These are phyloP conservation scores for Phymatocera aterrima DNA, from an alignment of 2,888 invertebrate species.

Conservation along the genomic window DNA sequence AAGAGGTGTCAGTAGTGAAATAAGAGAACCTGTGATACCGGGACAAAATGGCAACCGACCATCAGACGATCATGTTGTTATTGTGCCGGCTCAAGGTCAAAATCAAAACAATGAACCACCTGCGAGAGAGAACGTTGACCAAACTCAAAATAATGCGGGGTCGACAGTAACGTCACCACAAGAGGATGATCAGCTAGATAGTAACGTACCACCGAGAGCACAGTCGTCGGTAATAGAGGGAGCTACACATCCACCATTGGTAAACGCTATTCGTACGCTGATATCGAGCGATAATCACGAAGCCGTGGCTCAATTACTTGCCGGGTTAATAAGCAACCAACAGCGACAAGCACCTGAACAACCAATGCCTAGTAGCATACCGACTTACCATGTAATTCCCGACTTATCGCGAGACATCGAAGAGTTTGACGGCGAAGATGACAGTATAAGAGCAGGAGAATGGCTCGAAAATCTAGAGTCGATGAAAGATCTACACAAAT, in stretches of 20 bases:
- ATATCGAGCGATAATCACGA: not conserved
- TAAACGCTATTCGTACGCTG: not conserved
- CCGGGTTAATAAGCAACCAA: not conserved
- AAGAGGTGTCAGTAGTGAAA: no score
- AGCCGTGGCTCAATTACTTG: not conserved
- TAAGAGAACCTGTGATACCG: no score
- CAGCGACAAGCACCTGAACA: not conserved
- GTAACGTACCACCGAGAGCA: not conserved
- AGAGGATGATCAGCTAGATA: not conserved
- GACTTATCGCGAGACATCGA: conserved; percentile 22
- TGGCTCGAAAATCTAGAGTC: conserved; percentile 44
- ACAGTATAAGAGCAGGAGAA: conserved; percentile 32
- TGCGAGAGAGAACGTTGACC: no score
- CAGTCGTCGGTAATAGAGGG: not conserved
- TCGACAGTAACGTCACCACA: no score
- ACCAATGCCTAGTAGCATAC: not conserved
- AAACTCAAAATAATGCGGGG: no score
- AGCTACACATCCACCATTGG: not conserved
- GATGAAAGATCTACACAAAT: conserved; percentile 30
- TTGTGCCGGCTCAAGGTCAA: no score
- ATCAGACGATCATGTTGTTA: no score
- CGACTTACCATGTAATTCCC: not conserved
- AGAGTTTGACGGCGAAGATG: conserved; percentile 35
- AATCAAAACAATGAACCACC: no score
- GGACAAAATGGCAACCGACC: no score